Conservation (phyloP, 2,888 invertebrate genomes). For the Ferrisia virgata region DNA sequence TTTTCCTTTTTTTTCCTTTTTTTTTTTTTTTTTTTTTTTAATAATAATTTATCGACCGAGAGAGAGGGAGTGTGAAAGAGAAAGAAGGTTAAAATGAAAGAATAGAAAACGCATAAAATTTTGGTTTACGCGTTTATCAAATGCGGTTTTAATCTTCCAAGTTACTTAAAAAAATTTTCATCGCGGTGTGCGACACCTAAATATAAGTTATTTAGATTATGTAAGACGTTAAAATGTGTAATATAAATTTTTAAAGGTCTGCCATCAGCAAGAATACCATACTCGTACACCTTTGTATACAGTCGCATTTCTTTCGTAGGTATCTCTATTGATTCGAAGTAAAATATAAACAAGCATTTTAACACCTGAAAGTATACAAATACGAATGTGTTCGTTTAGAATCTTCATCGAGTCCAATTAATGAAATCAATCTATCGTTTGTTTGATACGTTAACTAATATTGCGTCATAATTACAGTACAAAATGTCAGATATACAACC, state of each 20-base stretch:
- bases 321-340: no score
- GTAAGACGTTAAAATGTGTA: no score
- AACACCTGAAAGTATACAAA: not conserved
- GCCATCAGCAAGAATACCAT: no score
- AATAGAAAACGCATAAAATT: not conserved
- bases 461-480: constrained; percentile 31
- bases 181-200: no score
- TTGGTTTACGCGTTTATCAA: not conserved
- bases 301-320: no score
- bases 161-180: not conserved
- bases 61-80: not conserved
- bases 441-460: not conserved
- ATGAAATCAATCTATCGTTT: not conserved
- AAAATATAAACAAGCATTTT: no score
- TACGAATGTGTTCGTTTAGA: not conserved
- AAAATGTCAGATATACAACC: constrained; percentile 16
- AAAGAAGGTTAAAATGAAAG: not conserved
- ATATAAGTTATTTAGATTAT: no score
- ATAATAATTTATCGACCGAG: not conserved
- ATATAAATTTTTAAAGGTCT: no score
- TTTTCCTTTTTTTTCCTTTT: no score
- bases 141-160: not conserved
- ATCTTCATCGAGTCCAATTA: not conserved
- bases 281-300: no score
- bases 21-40: not conserved